phyloP scores from a whole-genome alignment of 2,113 vertebrate species.

The Anser brachyrhynchus region DNA sequence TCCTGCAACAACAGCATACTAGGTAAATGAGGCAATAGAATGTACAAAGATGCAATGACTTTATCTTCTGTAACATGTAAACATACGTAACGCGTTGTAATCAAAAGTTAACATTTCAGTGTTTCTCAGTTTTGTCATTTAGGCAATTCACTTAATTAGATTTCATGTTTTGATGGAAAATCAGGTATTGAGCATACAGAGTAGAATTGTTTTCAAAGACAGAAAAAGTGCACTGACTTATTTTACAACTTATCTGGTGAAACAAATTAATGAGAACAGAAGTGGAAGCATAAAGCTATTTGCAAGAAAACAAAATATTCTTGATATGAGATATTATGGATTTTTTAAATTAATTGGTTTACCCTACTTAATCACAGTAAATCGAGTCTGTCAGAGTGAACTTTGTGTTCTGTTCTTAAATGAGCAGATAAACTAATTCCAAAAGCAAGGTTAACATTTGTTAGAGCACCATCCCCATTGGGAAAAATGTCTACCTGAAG shows the following conservation, averaged over 20 bases:
- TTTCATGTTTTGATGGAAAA: not conserved
- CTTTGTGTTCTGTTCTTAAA: not conserved
- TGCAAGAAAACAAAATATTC: not conserved
- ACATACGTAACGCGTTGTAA: not conserved
- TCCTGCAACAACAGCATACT: slow-evolving; percentile 78
- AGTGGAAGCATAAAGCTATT: not conserved
- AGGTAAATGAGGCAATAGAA: not conserved
- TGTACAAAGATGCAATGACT: not conserved
- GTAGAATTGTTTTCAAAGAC: not conserved
- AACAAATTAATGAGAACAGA: not conserved
- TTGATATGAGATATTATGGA: not conserved
- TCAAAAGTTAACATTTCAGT: not conserved
- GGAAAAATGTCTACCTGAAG: not conserved
- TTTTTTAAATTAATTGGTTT: not conserved
- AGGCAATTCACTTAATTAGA: not conserved
- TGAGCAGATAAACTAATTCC: not conserved
- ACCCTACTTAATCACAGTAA: not conserved
- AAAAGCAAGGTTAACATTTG: not conserved
- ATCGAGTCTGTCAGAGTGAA: not conserved
- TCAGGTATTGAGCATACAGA: not conserved
- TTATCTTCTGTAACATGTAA: not conserved
- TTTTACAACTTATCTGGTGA: not conserved
- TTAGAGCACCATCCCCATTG: not conserved
- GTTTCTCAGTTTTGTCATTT: not conserved
- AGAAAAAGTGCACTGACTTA: not conserved